Percentiles rank a stretch among this genome's conserved stretches.
Evolutionary conservation across 2,888 invertebrate species (phyloP).

Genomic region (Linnaemya vulpina): DNA sequence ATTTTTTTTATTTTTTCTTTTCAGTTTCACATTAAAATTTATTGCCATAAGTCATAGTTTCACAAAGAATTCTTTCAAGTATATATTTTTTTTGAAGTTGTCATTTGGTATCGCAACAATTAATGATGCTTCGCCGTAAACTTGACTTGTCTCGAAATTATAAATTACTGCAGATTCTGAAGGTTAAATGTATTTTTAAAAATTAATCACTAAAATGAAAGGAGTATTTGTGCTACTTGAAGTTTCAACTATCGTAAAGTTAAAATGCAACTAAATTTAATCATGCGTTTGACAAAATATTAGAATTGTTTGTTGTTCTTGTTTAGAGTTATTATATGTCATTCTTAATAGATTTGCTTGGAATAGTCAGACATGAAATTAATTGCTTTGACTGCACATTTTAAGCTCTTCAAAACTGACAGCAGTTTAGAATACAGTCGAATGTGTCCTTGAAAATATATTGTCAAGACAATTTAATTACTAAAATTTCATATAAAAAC

Average conservation of each 20-base stretch:
- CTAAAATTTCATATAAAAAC: not conserved
- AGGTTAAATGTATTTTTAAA: constrained; percentile 47
- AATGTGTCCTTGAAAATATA: not conserved
- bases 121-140: constrained; percentile 58
- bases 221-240: not conserved
- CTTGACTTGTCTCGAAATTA: constrained; percentile 58
- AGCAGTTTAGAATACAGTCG: not conserved
- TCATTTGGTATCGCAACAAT: constrained; percentile 60
- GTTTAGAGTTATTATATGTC: not conserved
- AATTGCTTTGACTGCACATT: not conserved
- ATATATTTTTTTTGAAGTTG: constrained; percentile 37
- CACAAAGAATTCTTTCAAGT: constrained; percentile 33
- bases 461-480: not conserved
- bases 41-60: constrained; percentile 57
- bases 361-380: not conserved
- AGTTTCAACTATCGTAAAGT: not conserved
- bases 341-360: too few species aligned
- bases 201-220: constrained; percentile 54
- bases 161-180: constrained; percentile 55
- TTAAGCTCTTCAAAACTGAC: not conserved
- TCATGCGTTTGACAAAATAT: constrained; percentile 3
- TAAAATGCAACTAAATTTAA: constrained; percentile 1
- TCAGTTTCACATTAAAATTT: constrained; percentile 29
- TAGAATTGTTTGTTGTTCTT: not conserved
- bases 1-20: not conserved